These are phyloP conservation scores for Ormyrus labotus DNA, from an alignment of 2,888 invertebrate genomes.

Conservation along the genomic window DNA sequence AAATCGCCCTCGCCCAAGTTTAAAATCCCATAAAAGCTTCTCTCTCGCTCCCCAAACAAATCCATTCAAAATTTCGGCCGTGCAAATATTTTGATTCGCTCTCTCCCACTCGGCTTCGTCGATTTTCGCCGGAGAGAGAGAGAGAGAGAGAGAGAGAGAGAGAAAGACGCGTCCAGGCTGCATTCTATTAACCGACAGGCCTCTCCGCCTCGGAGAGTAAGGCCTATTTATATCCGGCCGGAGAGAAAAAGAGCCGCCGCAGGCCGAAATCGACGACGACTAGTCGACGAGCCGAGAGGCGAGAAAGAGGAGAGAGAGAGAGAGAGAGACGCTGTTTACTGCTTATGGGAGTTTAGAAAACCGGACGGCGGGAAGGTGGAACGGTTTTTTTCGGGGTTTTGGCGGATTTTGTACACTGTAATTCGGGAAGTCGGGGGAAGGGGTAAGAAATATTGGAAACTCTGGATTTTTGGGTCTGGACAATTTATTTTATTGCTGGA, in stretches of 20 bases:
- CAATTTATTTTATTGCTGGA: too few relatives aligned
- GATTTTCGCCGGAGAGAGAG: too few relatives aligned
- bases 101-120: background rate
- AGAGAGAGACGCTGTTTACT: background rate
- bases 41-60: background rate
- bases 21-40: too few relatives aligned
- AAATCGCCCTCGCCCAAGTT: too few relatives aligned
- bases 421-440: too few relatives aligned
- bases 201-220: slow-evolving; percentile 1
- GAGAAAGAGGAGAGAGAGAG: background rate
- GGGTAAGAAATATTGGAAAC: too few relatives aligned
- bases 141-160: background rate
- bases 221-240: slow-evolving; percentile 33
- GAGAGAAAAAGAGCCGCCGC: slow-evolving; percentile 1
- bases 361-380: too few relatives aligned
- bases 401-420: too few relatives aligned
- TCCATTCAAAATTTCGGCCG: background rate
- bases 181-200: slow-evolving; percentile 43
- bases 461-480: too few relatives aligned
- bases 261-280: slow-evolving; percentile 12
- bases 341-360: background rate
- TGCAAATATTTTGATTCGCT: slow-evolving; percentile 39
- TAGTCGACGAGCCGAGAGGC: background rate
- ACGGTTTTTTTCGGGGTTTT: too few relatives aligned
- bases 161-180: slow-evolving; percentile 15